Percentiles rank a stretch among this genome's conserved stretches.
Conservation (phyloP, 2,113 vertebrate genomes). For the Ovibos moschatus region DNA sequence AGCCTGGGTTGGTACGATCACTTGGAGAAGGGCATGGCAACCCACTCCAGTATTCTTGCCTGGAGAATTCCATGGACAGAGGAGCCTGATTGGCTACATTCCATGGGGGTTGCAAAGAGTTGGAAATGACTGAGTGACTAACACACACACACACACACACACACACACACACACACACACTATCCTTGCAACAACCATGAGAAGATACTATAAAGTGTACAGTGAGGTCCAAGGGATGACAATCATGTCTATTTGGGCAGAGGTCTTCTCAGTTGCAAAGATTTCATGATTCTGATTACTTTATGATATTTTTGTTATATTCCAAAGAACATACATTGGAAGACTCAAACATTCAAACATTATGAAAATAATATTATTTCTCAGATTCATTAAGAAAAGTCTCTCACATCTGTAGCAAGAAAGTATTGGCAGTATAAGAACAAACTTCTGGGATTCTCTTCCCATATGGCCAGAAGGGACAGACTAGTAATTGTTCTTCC, state of each 20-base stretch:
- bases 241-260: background rate
- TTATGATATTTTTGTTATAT: background rate
- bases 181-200: background rate
- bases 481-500: background rate
- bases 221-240: background rate
- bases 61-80: background rate
- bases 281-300: constrained; percentile 13
- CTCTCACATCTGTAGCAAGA: background rate
- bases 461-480: background rate
- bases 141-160: background rate
- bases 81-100: background rate
- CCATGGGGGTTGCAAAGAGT: background rate
- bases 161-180: background rate
- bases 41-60: background rate
- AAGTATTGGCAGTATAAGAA: background rate
- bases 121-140: background rate
- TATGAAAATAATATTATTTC: constrained; percentile 17
- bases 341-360: background rate
- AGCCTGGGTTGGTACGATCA: background rate
- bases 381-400: background rate
- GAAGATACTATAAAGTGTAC: background rate
- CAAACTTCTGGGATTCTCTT: background rate
- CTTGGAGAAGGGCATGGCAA: background rate
- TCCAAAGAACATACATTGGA: background rate
- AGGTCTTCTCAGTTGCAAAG: constrained; percentile 17